Percentiles rank a stretch among this genome's conserved stretches.
These are phyloP conservation scores for Drosophila pachea DNA, from an alignment of 1,140 invertebrate genomes.

Conservation along the genomic window DNA sequence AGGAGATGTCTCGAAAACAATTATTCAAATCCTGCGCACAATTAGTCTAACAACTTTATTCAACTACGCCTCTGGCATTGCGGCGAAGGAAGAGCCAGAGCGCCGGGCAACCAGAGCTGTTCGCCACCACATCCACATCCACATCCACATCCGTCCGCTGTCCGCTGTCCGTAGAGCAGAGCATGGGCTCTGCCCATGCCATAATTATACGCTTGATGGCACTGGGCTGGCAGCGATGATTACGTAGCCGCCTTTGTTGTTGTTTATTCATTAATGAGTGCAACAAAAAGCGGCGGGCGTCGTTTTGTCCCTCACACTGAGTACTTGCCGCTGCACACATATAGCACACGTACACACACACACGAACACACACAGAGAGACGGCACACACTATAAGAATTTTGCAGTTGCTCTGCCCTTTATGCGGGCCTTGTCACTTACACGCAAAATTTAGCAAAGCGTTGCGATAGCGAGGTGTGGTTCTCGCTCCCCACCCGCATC, in stretches of 20 bases:
- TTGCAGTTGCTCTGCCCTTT: slow-evolving; percentile 57
- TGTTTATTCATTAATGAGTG: slow-evolving; percentile 76
- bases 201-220: slow-evolving; percentile 75
- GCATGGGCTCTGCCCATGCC: slow-evolving; percentile 25
- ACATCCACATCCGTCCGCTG: slow-evolving; percentile 21
- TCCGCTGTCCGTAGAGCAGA: slow-evolving; percentile 8
- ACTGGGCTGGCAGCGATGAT: slow-evolving; percentile 68
- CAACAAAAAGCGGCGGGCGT: slow-evolving; percentile 64
- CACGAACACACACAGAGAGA: slow-evolving; percentile 25
- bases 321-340: slow-evolving; percentile 18
- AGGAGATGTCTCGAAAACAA: slow-evolving; percentile 6
- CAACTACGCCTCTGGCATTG: slow-evolving; percentile 36
- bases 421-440: slow-evolving; percentile 73
- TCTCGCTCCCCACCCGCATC: slow-evolving; percentile 47
- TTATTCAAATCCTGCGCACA: slow-evolving; percentile 13
- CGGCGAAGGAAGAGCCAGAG: slow-evolving; percentile 24
- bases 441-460: slow-evolving; percentile 75
- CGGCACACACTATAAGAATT: slow-evolving; percentile 42
- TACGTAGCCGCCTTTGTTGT: slow-evolving; percentile 61
- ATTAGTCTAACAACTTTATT: slow-evolving; percentile 21
- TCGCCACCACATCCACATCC: slow-evolving; percentile 32
- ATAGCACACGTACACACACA: slow-evolving; percentile 20
- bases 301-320: slow-evolving; percentile 9
- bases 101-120: slow-evolving; percentile 27
- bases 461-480: slow-evolving; percentile 70